Conservation (phyloP, 2,113 vertebrate genomes). For the Beaufortia kweichowensis region DNA sequence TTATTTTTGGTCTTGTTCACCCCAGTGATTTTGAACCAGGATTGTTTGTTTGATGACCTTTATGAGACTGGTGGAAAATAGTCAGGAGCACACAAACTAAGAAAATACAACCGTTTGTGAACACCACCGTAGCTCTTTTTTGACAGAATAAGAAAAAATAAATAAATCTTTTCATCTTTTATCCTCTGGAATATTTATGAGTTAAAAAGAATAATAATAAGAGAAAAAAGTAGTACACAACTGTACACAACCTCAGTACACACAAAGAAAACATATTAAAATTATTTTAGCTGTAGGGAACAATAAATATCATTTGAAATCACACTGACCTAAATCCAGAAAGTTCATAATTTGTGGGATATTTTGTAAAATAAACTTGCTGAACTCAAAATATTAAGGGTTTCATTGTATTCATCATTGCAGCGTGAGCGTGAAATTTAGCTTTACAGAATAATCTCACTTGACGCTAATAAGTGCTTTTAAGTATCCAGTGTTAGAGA, state of each 20-base stretch:
- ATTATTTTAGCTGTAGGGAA: neutral
- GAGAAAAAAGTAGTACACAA: neutral
- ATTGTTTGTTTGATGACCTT: slow-evolving; percentile 67
- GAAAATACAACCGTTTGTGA: neutral
- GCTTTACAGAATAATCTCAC: slow-evolving; percentile 44
- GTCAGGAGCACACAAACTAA: neutral
- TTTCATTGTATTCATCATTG: slow-evolving; percentile 25
- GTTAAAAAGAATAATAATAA: neutral
- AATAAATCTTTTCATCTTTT: too few species aligned
- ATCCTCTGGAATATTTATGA: too few species aligned
- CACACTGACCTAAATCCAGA: neutral
- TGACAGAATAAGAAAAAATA: too few species aligned
- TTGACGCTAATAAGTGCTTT: slow-evolving; percentile 47
- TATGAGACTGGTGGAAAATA: slow-evolving; percentile 23
- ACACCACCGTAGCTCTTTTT: neutral
- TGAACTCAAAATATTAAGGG: slow-evolving; percentile 2
- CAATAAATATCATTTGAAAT: neutral
- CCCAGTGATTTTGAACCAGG: slow-evolving; percentile 49
- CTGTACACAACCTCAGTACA: neutral
- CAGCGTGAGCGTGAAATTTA: slow-evolving; percentile 45
- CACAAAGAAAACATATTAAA: neutral
- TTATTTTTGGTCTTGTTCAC: slow-evolving; percentile 45
- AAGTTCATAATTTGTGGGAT: neutral
- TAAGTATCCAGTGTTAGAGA: slow-evolving; percentile 30
- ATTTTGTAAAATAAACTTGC: slow-evolving; percentile 9